Conservation (phyloP, 2,888 invertebrate genomes). For the Poecilus cupreus region DNA sequence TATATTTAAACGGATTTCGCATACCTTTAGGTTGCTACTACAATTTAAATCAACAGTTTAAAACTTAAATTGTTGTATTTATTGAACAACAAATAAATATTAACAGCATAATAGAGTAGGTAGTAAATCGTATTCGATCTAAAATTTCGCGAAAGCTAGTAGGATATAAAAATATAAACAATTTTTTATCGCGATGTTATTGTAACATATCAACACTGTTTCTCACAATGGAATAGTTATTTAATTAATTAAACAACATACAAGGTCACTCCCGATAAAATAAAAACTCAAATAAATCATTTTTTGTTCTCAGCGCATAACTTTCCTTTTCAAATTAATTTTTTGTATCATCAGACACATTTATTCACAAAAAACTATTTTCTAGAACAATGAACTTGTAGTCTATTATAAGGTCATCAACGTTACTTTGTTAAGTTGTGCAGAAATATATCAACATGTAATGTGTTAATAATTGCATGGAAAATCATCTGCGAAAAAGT, state of each 20-base stretch:
- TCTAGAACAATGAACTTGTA: conserved; percentile 8
- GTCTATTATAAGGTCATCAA: conserved; percentile 5
- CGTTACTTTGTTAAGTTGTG: not conserved
- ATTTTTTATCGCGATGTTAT: no score
- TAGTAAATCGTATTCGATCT: no score
- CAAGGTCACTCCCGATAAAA: not conserved
- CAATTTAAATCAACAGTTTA: no score
- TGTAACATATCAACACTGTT: not conserved
- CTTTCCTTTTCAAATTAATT: not conserved
- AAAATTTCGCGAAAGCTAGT: no score
- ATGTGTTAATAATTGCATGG: conserved; percentile 28
- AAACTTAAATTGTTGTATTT: no score
- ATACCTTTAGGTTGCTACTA: no score
- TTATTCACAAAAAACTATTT: not conserved
- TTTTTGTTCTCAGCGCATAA: not conserved
- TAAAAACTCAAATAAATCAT: not conserved
- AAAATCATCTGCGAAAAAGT: not conserved
- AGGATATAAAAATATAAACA: no score
- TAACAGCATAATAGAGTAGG: no score
- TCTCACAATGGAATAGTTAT: not conserved
- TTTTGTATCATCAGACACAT: not conserved
- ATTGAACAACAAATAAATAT: no score
- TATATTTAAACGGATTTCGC: no score
- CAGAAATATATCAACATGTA: conserved; percentile 8
- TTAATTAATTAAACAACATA: not conserved